A percentile compares a stretch with the other conserved stretches of the same genome.
Conservation (phyloP, 1,140 invertebrate species). For the Procambarus virginalis region DNA sequence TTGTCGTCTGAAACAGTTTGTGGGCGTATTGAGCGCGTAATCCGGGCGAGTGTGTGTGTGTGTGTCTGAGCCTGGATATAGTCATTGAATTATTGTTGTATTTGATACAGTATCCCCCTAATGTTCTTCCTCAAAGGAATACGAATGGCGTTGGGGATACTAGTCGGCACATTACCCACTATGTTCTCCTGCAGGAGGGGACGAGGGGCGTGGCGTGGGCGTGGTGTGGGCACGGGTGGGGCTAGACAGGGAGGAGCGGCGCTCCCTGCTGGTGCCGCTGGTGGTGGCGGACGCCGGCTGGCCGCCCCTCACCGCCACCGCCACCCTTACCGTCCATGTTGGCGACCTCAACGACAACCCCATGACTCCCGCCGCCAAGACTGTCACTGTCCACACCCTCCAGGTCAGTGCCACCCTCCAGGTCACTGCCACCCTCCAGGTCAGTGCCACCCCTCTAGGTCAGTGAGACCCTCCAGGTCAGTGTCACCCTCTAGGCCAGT, state of each 20-base stretch:
- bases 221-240: not conserved
- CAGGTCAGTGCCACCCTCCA: not conserved
- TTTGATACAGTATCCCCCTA: too few relatives aligned
- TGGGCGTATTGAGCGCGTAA: too few relatives aligned
- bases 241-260: slow-evolving; percentile 27
- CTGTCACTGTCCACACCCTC: not conserved
- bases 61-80: too few relatives aligned
- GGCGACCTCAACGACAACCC: slow-evolving; percentile 35
- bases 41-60: too few relatives aligned
- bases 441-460: too few relatives aligned
- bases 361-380: slow-evolving; percentile 6
- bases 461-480: too few relatives aligned
- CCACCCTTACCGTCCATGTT: slow-evolving; percentile 33
- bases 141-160: too few relatives aligned
- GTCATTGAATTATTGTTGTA: too few relatives aligned
- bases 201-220: slow-evolving; percentile 10
- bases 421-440: not conserved
- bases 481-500: too few relatives aligned
- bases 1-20: too few relatives aligned
- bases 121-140: too few relatives aligned
- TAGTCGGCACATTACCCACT: too few relatives aligned
- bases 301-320: slow-evolving; percentile 20
- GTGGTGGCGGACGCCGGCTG: slow-evolving; percentile 32
- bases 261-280: slow-evolving; percentile 7
- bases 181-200: not conserved